Evolutionary conservation across 2,888 invertebrate genomes (phyloP).

Genomic region (Villa cingulata): DNA sequence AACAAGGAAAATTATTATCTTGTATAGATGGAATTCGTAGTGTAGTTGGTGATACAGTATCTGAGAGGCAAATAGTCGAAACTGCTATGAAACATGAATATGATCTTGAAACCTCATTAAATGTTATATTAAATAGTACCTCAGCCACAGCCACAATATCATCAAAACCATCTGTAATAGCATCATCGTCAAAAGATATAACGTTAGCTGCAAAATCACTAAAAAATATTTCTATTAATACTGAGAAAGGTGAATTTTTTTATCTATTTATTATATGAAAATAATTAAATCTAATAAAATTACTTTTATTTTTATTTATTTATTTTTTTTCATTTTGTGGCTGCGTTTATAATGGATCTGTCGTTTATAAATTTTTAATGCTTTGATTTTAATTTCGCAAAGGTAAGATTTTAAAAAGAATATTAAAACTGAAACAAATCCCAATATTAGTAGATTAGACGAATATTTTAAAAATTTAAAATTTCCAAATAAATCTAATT

Average conservation of each 20-base stretch:
- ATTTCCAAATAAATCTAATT: constrained; percentile 1
- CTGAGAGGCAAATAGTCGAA: constrained; percentile 58
- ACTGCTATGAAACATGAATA: constrained; percentile 59
- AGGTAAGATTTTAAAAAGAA: constrained; percentile 13
- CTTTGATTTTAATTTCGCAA: constrained; percentile 11
- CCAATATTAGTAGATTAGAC: constrained; percentile 4
- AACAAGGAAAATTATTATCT: constrained; percentile 62
- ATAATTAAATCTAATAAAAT: constrained; percentile 1
- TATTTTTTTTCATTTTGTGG: constrained; percentile 2
- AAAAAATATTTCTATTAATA: background rate
- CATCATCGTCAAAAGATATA: background rate
- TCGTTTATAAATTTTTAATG: constrained; percentile 13
- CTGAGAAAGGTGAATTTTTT: constrained; percentile 27
- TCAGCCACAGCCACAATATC: background rate
- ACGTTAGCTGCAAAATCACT: background rate
- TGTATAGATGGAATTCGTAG: constrained; percentile 72
- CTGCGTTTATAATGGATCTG: too few relatives aligned
- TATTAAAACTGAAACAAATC: background rate
- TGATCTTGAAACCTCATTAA: constrained; percentile 56
- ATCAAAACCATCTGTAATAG: background rate
- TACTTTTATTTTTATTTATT: constrained; percentile 9
- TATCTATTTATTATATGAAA: background rate
- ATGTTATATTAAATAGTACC: constrained; percentile 49
- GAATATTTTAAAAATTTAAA: constrained; percentile 8
- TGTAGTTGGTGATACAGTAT: constrained; percentile 61